Evolutionary conservation across 2,888 invertebrate genomes (phyloP), one percentile per base, ranked within the genome.

Genomic region (Sminthurides aquaticus): DNA sequence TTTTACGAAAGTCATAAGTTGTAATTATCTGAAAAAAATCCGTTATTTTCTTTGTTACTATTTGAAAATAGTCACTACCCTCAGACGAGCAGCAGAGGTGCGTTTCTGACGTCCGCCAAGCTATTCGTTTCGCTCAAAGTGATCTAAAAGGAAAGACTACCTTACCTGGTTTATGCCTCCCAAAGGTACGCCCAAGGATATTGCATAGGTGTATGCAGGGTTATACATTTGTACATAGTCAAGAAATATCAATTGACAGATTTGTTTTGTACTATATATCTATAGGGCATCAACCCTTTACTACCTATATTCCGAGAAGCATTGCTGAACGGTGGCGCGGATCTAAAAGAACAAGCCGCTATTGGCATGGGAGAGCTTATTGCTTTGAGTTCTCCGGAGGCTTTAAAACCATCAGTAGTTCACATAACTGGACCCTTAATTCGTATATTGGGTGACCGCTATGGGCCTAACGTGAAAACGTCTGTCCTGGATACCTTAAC

Each of bases 361-460:
- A 87, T 91, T 77, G 95, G 95, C 70, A 81, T 98, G 75, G 88
- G 89, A 60, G 87, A 87, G 78, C 85, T 92, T 20, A 92, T 95
- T 76, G 84, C 83, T 76, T 81, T 91, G 67, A 94, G 96, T 3
- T 91, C 88, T 71, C 85, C 95, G 0, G 84, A 87, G 61, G 92
- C 96, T 3, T 81, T 98, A 64, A 94, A 95, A 79, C 91, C 96
- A 0, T 96, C 96, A 58, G 97, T 98, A 2, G 91, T 98, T 68
- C 91, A 94, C 78, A 93, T 99, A 76, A 98, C 98, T 2, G 99
- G 99, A 0, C 98, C 99, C 0, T 83, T 99, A 69, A 99, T 99
- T 80, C 86, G 99, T 76, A 96, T 98, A 78, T 85, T 99, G 61
- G 98, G 98, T 11, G 95, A 96, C 79, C 84, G 97, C 67, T 98